phyloP scores from a whole-genome alignment of 2,797 vertebrate species.

The Enteromius afrohamiltoni region DNA sequence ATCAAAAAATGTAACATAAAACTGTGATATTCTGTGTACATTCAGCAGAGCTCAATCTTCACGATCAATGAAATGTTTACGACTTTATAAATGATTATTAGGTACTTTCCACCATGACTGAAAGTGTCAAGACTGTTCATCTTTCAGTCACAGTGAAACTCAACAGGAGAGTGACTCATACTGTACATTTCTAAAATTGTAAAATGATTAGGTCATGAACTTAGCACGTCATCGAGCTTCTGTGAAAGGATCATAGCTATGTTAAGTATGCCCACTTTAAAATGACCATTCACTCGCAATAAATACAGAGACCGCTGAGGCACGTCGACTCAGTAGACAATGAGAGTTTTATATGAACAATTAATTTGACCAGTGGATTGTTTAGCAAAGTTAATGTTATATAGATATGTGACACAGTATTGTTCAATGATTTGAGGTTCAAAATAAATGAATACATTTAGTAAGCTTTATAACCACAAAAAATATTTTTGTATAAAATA shows the following conservation, averaged over 20 bases:
- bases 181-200: slow-evolving; percentile 18
- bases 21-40: neutral
- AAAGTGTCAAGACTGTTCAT: neutral
- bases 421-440: neutral
- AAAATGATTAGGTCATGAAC: neutral
- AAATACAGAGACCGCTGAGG: neutral
- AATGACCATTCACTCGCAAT: neutral
- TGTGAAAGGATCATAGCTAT: neutral
- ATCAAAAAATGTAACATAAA: neutral
- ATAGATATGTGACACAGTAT: neutral
- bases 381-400: neutral
- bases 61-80: neutral
- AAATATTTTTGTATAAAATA: neutral
- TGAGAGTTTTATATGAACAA: neutral
- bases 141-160: slow-evolving; percentile 1
- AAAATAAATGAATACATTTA: neutral
- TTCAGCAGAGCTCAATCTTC: neutral
- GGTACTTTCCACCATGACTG: neutral
- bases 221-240: neutral
- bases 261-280: neutral
- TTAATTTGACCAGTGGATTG: neutral
- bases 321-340: neutral
- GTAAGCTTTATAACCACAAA: no score
- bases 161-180: slow-evolving; percentile 1
- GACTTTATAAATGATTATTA: neutral